A percentile compares a stretch with the other conserved stretches of the same genome.
phyloP scores from a whole-genome alignment of 2,888 invertebrate genomes.

The Labia minor region DNA sequence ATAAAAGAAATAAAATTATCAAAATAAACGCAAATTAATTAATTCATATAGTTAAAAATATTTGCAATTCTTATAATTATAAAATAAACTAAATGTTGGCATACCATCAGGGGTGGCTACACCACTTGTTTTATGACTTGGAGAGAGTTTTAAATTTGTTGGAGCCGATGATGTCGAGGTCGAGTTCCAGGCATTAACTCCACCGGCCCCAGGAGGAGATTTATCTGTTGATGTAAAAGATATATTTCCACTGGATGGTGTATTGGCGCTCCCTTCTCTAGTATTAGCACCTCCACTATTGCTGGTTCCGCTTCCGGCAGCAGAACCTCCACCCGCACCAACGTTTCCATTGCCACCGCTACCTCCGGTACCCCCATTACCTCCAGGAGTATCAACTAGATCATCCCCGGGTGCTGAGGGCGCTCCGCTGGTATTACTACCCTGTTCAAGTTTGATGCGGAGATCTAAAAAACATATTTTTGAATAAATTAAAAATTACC shows the following conservation, averaged over 20 bases:
- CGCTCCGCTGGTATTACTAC: not conserved
- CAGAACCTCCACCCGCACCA: not conserved
- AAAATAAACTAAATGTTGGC: no score
- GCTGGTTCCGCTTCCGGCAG: not conserved
- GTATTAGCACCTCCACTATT: not conserved
- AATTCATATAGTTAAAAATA: no score
- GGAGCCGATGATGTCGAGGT: constrained; percentile 34
- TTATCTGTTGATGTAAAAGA: constrained; percentile 27
- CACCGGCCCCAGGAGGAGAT: constrained; percentile 29
- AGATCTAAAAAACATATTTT: not conserved
- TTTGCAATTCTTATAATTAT: no score
- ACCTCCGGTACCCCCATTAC: not conserved
- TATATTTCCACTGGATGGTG: not conserved
- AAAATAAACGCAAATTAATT: no score
- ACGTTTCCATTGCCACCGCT: not conserved
- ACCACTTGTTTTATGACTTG: constrained; percentile 53
- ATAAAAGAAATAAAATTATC: no score
- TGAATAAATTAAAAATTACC: no score
- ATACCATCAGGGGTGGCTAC: constrained; percentile 77
- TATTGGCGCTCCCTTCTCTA: not conserved
- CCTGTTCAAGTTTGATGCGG: not conserved
- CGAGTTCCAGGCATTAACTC: constrained; percentile 40
- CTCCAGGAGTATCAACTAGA: not conserved
- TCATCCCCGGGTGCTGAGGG: not conserved
- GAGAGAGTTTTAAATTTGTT: constrained; percentile 22